phyloP scores from a whole-genome alignment of 1,140 invertebrate species.

The Drosophila pseudoananassae region DNA sequence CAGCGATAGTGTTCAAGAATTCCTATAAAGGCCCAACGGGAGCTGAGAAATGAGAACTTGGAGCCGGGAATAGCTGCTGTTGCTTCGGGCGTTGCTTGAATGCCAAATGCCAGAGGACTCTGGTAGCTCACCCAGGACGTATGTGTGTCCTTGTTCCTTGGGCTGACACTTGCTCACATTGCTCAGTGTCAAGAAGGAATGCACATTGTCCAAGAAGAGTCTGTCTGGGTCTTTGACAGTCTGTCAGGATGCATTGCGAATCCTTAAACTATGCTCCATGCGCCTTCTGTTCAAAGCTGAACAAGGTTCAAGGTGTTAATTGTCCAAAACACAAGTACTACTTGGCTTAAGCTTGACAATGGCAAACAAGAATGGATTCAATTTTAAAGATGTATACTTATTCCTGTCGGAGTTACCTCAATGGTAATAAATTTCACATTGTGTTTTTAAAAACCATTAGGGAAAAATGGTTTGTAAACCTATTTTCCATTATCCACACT shows the following conservation, averaged over 20 bases:
- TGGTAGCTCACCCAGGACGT: slow-evolving; percentile 5
- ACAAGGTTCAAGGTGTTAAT: slow-evolving; percentile 22
- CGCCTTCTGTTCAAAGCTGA: slow-evolving; percentile 8
- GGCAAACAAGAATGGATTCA: not conserved
- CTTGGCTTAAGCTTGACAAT: too few relatives aligned
- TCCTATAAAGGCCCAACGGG: slow-evolving; percentile 12
- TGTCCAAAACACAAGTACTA: slow-evolving; percentile 18
- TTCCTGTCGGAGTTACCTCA: not conserved
- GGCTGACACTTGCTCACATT: slow-evolving; percentile 36
- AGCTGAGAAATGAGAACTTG: slow-evolving; percentile 4
- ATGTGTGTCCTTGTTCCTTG: slow-evolving; percentile 39
- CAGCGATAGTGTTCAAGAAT: slow-evolving; percentile 26
- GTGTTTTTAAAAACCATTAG: not conserved
- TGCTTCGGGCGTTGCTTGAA: slow-evolving; percentile 10
- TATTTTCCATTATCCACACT: not conserved
- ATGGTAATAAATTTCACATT: slow-evolving; percentile 14
- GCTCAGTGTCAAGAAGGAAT: slow-evolving; percentile 40
- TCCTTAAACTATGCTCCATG: slow-evolving; percentile 27
- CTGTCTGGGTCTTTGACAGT: slow-evolving; percentile 17
- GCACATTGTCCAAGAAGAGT: slow-evolving; percentile 24
- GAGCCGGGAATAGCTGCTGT: slow-evolving; percentile 9
- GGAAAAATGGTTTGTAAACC: not conserved
- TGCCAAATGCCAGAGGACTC: slow-evolving; percentile 17
- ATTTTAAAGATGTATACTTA: too few relatives aligned
- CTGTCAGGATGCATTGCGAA: slow-evolving; percentile 1